Conservation (phyloP, 2,113 vertebrate genomes). For the Podarcis raffonei region DNA sequence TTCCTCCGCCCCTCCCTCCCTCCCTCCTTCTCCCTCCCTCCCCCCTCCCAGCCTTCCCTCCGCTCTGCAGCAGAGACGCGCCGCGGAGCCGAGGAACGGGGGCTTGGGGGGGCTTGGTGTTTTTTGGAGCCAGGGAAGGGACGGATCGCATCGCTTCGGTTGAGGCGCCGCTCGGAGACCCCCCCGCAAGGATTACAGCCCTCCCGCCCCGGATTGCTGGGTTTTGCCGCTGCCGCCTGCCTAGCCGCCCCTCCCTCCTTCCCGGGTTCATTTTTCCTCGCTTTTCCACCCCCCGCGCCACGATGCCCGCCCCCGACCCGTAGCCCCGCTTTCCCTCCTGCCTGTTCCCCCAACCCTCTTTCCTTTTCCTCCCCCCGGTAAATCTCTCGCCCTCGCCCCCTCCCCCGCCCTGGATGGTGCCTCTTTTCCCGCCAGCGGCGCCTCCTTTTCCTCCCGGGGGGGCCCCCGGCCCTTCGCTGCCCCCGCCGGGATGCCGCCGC, state of each 20-base stretch:
- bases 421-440: constrained; percentile 10
- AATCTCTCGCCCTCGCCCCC: constrained; percentile 24
- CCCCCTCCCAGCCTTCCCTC: not conserved
- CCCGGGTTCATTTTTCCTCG: not conserved
- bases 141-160: not conserved
- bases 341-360: not conserved
- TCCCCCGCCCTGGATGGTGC: not conserved
- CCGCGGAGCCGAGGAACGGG: constrained; percentile 9
- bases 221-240: not conserved
- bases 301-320: constrained; percentile 61
- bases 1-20: not conserved
- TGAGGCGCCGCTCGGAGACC: not conserved
- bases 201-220: not conserved
- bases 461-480: constrained; percentile 11
- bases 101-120: not conserved
- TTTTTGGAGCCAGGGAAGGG: not conserved
- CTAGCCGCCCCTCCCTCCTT: not conserved
- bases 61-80: constrained; percentile 35
- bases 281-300: not conserved
- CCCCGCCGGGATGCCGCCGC: not conserved
- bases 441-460: constrained; percentile 26
- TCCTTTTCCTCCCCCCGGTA: constrained; percentile 34
- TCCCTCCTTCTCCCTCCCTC: not conserved
- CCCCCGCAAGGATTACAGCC: constrained; percentile 7
- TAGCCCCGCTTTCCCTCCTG: constrained; percentile 33